Evolutionary conservation across 2,888 invertebrate species (phyloP).

Genomic region (Melinaea marsaeus): DNA sequence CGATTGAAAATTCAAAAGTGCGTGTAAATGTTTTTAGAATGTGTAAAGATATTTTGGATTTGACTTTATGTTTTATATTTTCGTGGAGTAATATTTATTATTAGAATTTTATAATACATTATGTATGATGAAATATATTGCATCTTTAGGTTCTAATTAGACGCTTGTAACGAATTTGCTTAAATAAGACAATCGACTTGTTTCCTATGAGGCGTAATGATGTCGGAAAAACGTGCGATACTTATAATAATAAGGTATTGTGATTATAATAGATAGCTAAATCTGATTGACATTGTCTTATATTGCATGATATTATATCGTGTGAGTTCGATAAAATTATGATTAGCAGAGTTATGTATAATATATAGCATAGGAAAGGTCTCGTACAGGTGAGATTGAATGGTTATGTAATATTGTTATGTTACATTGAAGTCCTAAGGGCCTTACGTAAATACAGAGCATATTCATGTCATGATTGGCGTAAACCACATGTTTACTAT

Average conservation of each 20-base stretch:
- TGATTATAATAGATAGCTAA: conserved; percentile 33
- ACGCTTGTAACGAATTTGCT: conserved; percentile 16
- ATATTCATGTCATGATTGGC: neutral
- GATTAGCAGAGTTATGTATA: neutral
- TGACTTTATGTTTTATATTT: no score
- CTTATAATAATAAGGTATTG: conserved; percentile 69
- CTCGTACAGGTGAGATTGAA: neutral
- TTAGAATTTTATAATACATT: no score
- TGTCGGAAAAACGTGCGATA: conserved; percentile 75
- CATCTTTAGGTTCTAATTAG: conserved; percentile 3
- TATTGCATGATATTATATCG: conserved; percentile 15
- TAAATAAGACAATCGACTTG: conserved; percentile 50
- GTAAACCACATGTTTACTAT: no score
- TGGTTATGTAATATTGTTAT: neutral
- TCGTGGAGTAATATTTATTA: no score
- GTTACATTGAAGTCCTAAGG: neutral
- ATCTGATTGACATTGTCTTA: conserved; percentile 22
- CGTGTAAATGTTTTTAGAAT: no score
- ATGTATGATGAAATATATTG: no score
- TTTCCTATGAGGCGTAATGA: conserved; percentile 62
- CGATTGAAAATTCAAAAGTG: neutral
- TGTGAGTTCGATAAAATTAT: conserved; percentile 3
- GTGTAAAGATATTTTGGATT: neutral
- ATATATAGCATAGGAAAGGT: neutral
- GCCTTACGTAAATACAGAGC: neutral